phyloP scores from a whole-genome alignment of 2,113 vertebrate genomes.

The Nicator chloris region DNA sequence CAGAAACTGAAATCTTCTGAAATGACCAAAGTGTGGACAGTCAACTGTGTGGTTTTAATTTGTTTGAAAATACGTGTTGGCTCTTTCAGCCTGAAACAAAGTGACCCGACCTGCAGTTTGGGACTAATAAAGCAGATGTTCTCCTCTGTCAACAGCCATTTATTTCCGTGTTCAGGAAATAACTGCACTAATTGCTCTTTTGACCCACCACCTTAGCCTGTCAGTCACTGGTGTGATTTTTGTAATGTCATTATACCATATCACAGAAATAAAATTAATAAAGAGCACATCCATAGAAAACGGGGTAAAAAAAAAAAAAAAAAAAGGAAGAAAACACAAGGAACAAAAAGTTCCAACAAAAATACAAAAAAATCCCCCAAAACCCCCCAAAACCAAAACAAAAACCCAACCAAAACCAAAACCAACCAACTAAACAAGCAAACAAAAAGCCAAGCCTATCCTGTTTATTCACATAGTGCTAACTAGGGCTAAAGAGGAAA shows the following conservation, averaged over 20 bases:
- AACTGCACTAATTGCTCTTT: slow-evolving; percentile 15
- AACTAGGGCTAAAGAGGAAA: not conserved
- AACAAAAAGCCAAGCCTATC: not conserved
- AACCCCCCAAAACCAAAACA: not conserved
- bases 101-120: slow-evolving; percentile 7
- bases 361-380: not conserved
- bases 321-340: too few species aligned
- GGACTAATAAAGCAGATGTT: slow-evolving; percentile 47
- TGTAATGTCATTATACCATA: not conserved
- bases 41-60: not conserved
- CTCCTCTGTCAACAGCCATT: slow-evolving; percentile 44
- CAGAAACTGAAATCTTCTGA: not conserved
- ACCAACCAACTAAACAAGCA: not conserved
- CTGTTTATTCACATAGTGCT: not conserved
- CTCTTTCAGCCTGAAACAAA: slow-evolving; percentile 50
- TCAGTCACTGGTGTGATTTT: not conserved
- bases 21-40: not conserved
- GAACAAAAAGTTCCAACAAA: not conserved
- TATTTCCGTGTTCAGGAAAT: slow-evolving; percentile 41
- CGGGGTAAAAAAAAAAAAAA: too few species aligned
- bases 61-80: slow-evolving; percentile 18
- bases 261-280: not conserved
- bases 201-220: not conserved
- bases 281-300: not conserved
- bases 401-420: not conserved